Evolutionary conservation across 2,888 invertebrate species (phyloP).

Genomic region (Sphaerophoria taeniata): DNA sequence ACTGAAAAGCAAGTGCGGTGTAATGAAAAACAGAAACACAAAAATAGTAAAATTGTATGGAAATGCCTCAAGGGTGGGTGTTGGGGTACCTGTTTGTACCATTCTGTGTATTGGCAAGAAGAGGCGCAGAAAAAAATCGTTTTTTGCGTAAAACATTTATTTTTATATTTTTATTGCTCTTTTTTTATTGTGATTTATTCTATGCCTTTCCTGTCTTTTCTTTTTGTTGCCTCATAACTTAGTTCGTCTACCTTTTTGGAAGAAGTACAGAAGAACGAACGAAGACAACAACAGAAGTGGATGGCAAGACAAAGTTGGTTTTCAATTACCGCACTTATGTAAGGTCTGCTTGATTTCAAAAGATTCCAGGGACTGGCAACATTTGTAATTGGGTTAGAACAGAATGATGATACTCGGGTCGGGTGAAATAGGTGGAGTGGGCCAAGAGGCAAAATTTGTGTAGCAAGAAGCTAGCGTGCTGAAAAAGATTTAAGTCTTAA

Average conservation of each 20-base stretch:
- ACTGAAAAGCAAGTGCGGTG: slow-evolving; percentile 57
- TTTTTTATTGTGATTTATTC: slow-evolving; percentile 38
- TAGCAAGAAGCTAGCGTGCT: slow-evolving; percentile 6
- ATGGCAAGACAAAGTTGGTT: slow-evolving; percentile 32
- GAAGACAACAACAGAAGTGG: slow-evolving; percentile 9
- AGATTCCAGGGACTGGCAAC: slow-evolving; percentile 26
- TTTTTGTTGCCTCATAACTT: slow-evolving; percentile 39
- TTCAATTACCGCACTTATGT: slow-evolving; percentile 70
- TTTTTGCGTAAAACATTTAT: slow-evolving; percentile 14
- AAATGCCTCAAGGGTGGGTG: slow-evolving; percentile 42
- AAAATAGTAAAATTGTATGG: slow-evolving; percentile 58
- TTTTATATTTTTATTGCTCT: slow-evolving; percentile 61
- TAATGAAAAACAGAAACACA: slow-evolving; percentile 39
- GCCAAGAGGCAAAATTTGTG: slow-evolving; percentile 14
- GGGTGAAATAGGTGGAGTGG: slow-evolving; percentile 4
- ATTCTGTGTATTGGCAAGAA: slow-evolving; percentile 42
- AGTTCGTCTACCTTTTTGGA: slow-evolving; percentile 68
- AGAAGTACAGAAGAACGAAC: neutral
- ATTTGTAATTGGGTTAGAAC: slow-evolving; percentile 64
- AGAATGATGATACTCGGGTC: slow-evolving; percentile 22
- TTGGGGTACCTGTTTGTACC: neutral
- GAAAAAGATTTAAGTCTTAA: slow-evolving; percentile 13
- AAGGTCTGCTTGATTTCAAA: slow-evolving; percentile 58
- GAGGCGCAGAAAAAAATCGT: slow-evolving; percentile 46
- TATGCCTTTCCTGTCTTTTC: slow-evolving; percentile 63